Conservation (phyloP, 1,140 invertebrate genomes). For the Drosophila pseudoobscura region DNA sequence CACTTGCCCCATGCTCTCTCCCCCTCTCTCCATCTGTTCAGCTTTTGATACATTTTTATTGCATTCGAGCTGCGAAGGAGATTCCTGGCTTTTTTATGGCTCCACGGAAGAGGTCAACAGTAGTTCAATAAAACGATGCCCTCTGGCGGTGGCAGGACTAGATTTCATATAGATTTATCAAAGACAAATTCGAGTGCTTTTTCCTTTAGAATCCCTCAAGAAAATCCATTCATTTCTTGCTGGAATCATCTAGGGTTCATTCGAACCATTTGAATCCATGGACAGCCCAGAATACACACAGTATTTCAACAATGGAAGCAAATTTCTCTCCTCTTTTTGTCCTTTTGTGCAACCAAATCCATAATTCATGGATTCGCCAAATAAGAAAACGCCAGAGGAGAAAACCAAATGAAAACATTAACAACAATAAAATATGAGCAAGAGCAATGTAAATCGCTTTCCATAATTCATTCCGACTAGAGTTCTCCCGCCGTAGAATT, state of each 20-base stretch:
- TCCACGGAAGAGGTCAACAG: slow-evolving; percentile 20
- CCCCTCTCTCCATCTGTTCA: neutral
- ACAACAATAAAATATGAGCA: slow-evolving; percentile 77
- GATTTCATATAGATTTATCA: too few species aligned
- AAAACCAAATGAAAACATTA: slow-evolving; percentile 68
- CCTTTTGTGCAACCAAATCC: slow-evolving; percentile 58
- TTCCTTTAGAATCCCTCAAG: too few species aligned
- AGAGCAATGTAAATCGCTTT: slow-evolving; percentile 74
- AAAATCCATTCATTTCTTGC: too few species aligned
- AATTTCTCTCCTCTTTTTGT: slow-evolving; percentile 48
- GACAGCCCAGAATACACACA: slow-evolving; percentile 37
- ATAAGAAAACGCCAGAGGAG: slow-evolving; percentile 50
- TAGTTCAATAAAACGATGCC: slow-evolving; percentile 15
- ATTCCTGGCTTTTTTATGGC: slow-evolving; percentile 26
- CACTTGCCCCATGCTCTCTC: too few species aligned
- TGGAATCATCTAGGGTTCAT: too few species aligned
- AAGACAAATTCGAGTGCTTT: neutral
- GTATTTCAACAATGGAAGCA: slow-evolving; percentile 65
- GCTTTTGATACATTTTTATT: slow-evolving; percentile 42
- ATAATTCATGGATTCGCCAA: slow-evolving; percentile 78
- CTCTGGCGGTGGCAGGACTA: slow-evolving; percentile 2
- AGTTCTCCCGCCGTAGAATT: slow-evolving; percentile 32
- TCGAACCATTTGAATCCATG: slow-evolving; percentile 6
- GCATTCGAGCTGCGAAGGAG: slow-evolving; percentile 6
- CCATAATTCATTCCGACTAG: slow-evolving; percentile 66